A percentile compares a stretch with the other conserved stretches of the same genome.
phyloP scores from a whole-genome alignment of 2,888 invertebrate species.

The Scaptomyza polygonia region DNA sequence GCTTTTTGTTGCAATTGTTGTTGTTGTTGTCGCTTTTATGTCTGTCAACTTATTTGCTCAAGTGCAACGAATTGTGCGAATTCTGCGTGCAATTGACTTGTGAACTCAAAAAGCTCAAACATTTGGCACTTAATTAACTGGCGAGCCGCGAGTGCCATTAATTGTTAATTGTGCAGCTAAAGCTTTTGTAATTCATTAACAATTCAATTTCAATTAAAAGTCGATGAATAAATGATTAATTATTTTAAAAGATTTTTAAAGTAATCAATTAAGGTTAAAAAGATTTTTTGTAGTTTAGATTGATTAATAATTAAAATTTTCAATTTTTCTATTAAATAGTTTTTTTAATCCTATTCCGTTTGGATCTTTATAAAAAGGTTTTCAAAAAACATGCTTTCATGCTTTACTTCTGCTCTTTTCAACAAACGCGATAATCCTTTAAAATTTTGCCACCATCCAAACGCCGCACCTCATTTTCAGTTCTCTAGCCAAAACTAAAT shows the following conservation, averaged over 20 bases:
- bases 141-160: constrained; percentile 25
- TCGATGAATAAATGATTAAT: not conserved
- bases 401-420: too few relatives aligned
- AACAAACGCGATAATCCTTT: not conserved
- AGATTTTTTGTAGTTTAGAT: too few relatives aligned
- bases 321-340: too few relatives aligned
- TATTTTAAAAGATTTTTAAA: not conserved
- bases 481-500: constrained; percentile 5
- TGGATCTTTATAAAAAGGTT: too few relatives aligned
- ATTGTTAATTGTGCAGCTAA: constrained; percentile 23
- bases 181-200: not conserved
- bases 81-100: constrained; percentile 57
- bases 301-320: not conserved
- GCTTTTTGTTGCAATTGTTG: constrained; percentile 32
- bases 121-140: constrained; percentile 57
- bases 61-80: constrained; percentile 42
- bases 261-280: too few relatives aligned
- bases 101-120: constrained; percentile 43
- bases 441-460: not conserved
- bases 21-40: constrained; percentile 28
- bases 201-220: not conserved
- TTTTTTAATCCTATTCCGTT: too few relatives aligned
- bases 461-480: not conserved
- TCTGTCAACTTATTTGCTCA: constrained; percentile 62
- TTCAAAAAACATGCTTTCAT: too few relatives aligned